Conservation (phyloP, 2,113 vertebrate genomes). For the Polyodon spathula region DNA sequence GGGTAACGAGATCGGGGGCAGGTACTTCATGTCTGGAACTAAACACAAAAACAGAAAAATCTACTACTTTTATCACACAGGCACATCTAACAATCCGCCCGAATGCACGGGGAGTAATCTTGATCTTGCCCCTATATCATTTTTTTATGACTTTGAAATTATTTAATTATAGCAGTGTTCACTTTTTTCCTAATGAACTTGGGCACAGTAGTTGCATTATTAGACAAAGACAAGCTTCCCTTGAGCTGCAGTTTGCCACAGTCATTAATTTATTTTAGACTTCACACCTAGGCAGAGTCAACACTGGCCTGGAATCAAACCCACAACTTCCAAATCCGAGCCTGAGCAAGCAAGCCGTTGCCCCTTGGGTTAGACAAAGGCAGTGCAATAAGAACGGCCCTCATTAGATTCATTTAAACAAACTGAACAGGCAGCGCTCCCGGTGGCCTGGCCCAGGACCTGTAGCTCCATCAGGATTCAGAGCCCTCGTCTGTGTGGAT, state of each 20-base stretch:
- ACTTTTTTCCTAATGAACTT: neutral
- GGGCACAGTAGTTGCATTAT: neutral
- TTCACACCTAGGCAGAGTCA: neutral
- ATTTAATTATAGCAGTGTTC: too few species aligned
- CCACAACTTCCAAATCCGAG: neutral
- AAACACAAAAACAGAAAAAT: slow-evolving; percentile 13
- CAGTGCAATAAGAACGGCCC: slow-evolving; percentile 4
- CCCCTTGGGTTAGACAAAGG: neutral
- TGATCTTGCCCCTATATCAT: too few species aligned
- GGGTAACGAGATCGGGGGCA: slow-evolving; percentile 73
- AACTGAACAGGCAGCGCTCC: neutral
- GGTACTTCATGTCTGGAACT: slow-evolving; percentile 60
- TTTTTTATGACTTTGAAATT: too few species aligned
- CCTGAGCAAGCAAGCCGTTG: neutral
- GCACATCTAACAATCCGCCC: neutral
- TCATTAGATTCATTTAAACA: neutral
- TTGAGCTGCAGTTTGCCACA: neutral
- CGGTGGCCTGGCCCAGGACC: neutral
- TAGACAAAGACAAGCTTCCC: neutral
- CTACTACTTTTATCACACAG: neutral
- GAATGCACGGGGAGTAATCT: neutral
- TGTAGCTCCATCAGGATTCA: neutral
- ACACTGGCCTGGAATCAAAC: neutral
- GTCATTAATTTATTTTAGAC: neutral
- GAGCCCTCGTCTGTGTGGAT: too few species aligned